These are phyloP conservation scores for Scaptomyza montana DNA, from an alignment of 1,140 invertebrate genomes.

Conservation along the genomic window DNA sequence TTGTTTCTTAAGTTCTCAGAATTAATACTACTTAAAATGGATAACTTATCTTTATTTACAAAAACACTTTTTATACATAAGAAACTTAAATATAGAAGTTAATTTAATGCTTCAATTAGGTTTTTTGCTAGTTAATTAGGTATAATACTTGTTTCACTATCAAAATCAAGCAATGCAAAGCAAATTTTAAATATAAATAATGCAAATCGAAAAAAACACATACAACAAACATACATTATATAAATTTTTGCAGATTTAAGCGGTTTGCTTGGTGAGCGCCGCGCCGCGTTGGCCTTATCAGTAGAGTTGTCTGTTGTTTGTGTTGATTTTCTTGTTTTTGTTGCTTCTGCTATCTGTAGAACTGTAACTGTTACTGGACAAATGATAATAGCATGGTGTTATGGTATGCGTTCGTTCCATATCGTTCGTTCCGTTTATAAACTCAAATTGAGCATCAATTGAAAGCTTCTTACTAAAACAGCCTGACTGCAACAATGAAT, in stretches of 20 bases:
- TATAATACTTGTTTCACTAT: no score
- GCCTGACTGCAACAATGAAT: conserved; percentile 40
- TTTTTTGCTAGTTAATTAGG: no score
- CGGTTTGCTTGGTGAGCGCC: conserved; percentile 8
- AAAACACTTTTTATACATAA: no score
- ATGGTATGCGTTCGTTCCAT: background rate
- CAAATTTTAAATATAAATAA: no score
- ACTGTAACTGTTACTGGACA: conserved; percentile 36
- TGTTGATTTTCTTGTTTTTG: conserved; percentile 1
- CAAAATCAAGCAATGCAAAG: no score
- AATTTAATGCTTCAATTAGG: no score
- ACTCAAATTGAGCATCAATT: conserved; percentile 64
- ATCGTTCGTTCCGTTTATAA: background rate
- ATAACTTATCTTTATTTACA: no score
- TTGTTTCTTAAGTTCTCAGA: no score
- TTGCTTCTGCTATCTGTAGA: background rate
- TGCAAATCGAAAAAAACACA: conserved; percentile 1
- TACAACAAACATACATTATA: background rate
- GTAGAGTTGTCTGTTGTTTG: conserved; percentile 2
- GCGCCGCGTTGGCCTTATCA: conserved; percentile 27
- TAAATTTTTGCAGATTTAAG: background rate
- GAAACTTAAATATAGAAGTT: no score
- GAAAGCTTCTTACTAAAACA: conserved; percentile 19
- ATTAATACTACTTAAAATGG: no score
- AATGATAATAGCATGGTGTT: conserved; percentile 22